Evolutionary conservation across 2,113 vertebrate species (phyloP), one percentile per base, ranked within the genome.

Genomic region (Xiphophorus maculatus): DNA sequence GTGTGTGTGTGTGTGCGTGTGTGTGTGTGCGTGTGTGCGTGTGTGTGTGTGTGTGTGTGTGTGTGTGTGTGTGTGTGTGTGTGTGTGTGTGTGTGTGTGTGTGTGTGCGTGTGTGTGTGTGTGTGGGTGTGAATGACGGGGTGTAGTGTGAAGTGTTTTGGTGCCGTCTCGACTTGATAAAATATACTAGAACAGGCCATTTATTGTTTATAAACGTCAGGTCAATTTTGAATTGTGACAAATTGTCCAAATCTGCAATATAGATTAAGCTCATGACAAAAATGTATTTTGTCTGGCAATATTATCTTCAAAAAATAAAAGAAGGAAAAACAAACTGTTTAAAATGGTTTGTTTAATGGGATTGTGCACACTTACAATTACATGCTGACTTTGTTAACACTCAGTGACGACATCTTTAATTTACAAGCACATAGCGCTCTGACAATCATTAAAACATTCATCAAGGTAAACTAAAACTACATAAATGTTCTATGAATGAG

Each of bases 331-430:
- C 29, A 70, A 29, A 83, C 1, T 1, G 1, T 76, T 87, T 79
- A 77, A 75, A 81, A 88, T 71, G 42, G 33, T 81, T 79, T 76
- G 17, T 93, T 93, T 90, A 90, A 76, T 92, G 73, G 64, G 51
- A 51, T 74, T 89, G 60, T 76, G 35, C 68, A 87, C 87, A 85
- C 83, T 76, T 80, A 85, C 81, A 82, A 88, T 73, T 79, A 79
- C 88, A 93, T 89, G 91, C 88, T 84, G 73, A 73, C 69, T 74
- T 68, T 74, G 64, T 71, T 85, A 73, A 79, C 69, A 88, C 68
- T 80, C 74, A 1, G 79, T 87, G 72, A 78, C 19, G 67, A 82
- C 54, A 37, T 73, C 29, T 58, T 76, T 29, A 82, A 67, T 77
- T 81, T 69, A 76, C 51, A 33, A 75, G 29, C 68, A 69, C 66